These are phyloP conservation scores for Sporophila hypoxantha DNA, from an alignment of 2,113 vertebrate species.

Conservation along the genomic window DNA sequence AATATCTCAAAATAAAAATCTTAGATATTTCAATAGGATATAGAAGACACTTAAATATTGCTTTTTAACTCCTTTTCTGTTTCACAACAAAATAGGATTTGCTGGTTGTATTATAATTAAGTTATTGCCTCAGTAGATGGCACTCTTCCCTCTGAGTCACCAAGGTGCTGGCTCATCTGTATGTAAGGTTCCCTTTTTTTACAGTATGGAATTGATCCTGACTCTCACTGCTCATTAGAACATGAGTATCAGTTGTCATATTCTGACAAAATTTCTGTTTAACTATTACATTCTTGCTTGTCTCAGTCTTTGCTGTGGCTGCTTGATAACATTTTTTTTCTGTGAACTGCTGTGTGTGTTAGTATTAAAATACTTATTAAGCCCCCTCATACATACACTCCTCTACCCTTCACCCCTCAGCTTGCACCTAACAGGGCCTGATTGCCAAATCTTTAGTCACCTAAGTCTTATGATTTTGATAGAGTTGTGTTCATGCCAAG, in stretches of 20 bases:
- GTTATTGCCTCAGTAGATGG: slow-evolving; percentile 39
- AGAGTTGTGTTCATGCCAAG: not conserved
- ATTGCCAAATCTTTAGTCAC: not conserved
- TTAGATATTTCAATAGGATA: not conserved
- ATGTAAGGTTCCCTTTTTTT: not conserved
- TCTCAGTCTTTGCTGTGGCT: not conserved
- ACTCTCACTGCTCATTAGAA: not conserved
- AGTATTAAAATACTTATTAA: not conserved
- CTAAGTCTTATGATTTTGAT: not conserved
- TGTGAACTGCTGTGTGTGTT: not conserved
- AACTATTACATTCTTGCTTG: not conserved
- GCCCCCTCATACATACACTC: fast-evolving
- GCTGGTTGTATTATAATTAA: not conserved
- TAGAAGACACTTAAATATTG: not conserved
- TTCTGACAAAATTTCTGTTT: not conserved
- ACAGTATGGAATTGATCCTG: not conserved
- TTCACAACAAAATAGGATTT: not conserved
- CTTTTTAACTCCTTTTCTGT: not conserved
- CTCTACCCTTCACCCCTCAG: fast-evolving
- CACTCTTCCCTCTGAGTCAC: slow-evolving; percentile 36
- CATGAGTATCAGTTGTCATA: not conserved
- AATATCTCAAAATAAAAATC: not conserved
- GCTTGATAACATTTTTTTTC: not conserved
- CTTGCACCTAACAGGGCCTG: not conserved
- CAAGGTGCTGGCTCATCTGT: not conserved